Conservation (phyloP, 2,797 vertebrate species). For the Huso huso region DNA sequence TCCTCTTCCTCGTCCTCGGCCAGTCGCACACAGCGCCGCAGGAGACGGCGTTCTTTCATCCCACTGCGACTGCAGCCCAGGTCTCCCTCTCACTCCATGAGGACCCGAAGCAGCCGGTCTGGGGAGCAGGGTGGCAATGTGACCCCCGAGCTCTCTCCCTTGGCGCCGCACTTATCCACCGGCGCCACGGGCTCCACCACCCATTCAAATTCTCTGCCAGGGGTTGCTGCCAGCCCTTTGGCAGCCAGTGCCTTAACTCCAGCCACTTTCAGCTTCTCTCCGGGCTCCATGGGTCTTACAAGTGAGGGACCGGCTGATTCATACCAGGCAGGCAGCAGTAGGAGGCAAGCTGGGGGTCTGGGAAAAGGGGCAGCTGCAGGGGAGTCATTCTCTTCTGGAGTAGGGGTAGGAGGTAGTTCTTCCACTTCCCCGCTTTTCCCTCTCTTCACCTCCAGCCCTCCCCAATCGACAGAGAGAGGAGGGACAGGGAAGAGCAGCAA, state of each 20-base stretch:
- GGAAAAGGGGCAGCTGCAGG: conserved; percentile 50
- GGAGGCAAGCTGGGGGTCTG: conserved; percentile 60
- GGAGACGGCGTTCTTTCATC: conserved; percentile 41
- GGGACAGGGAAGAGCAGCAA: conserved; percentile 60
- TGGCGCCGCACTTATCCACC: conserved; percentile 61
- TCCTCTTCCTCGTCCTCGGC: conserved; percentile 46
- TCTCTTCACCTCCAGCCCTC: conserved; percentile 73
- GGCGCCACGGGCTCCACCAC: conserved; percentile 61
- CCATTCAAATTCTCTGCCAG: conserved; percentile 76
- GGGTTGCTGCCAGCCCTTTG: conserved; percentile 75
- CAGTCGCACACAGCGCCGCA: conserved; percentile 55
- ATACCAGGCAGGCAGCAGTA: conserved; percentile 39
- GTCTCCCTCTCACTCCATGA: conserved; percentile 96
- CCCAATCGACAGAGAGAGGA: conserved; percentile 40
- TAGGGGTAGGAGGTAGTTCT: conserved; percentile 20
- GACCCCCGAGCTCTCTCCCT: conserved; percentile 64
- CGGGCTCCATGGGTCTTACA: conserved; percentile 63
- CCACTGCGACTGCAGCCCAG: conserved; percentile 70
- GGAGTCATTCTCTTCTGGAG: conserved; percentile 64
- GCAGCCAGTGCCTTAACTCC: conserved; percentile 96
- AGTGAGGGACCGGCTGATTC: conserved; percentile 61
- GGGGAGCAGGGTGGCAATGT: conserved; percentile 38
- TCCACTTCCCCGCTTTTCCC: conserved; percentile 78
- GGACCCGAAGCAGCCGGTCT: conserved; percentile 78
- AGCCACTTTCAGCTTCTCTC: conserved; percentile 75